Percentiles rank a stretch among this genome's conserved stretches.
Conservation (phyloP, 2,888 invertebrate species). For the Drosophila picticornis region DNA sequence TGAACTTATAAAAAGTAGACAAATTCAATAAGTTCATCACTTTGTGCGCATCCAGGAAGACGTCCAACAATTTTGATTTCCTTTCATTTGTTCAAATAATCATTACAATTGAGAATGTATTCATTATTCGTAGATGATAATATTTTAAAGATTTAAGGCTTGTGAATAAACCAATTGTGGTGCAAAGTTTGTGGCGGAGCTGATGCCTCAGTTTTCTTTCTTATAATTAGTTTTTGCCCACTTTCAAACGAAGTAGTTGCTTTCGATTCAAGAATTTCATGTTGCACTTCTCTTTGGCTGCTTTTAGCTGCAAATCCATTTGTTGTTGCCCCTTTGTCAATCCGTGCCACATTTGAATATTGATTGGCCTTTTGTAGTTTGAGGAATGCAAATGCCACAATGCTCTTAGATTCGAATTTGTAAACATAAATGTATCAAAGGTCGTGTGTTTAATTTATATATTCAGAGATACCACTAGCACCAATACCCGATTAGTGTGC, state of each 20-base stretch:
- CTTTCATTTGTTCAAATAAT: not conserved
- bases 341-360: slow-evolving; percentile 25
- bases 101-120: not conserved
- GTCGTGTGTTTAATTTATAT: not conserved
- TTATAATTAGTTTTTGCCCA: no score
- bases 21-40: not conserved
- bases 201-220: not conserved
- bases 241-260: slow-evolving; percentile 2
- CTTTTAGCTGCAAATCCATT: slow-evolving; percentile 16
- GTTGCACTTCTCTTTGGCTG: not conserved
- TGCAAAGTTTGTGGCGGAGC: no score
- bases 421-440: slow-evolving; percentile 17
- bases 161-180: no score
- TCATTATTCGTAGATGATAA: not conserved
- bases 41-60: not conserved
- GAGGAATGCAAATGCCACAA: slow-evolving; percentile 1
- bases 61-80: not conserved
- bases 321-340: slow-evolving; percentile 1
- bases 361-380: slow-evolving; percentile 5
- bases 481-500: slow-evolving; percentile 33
- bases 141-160: not conserved
- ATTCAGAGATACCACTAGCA: not conserved
- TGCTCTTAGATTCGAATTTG: not conserved
- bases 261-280: slow-evolving; percentile 23
- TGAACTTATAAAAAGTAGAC: not conserved